These are phyloP conservation scores for Brachyhypopomus occidentalis DNA, from an alignment of 2,113 vertebrate species.

Conservation along the genomic window DNA sequence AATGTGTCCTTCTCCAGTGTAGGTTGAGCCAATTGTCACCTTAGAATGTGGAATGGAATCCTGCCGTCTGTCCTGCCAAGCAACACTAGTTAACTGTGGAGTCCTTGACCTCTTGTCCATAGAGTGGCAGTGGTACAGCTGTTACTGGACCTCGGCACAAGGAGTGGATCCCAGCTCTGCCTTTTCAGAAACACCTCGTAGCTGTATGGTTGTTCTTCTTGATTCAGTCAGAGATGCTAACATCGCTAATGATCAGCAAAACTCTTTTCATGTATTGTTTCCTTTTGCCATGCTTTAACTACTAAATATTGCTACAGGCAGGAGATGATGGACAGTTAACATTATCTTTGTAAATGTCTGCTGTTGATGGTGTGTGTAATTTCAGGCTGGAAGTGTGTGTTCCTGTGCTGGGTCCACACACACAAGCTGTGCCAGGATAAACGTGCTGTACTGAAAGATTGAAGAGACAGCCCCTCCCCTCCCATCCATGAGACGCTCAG, in stretches of 20 bases:
- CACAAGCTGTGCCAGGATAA: constrained; percentile 52
- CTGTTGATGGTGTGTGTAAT: constrained; percentile 51
- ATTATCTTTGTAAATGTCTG: constrained; percentile 24
- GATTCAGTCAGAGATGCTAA: no score
- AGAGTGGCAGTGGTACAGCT: no score
- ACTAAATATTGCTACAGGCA: constrained; percentile 18
- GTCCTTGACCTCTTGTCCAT: no score
- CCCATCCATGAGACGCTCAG: constrained; percentile 56
- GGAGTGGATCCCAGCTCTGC: background rate
- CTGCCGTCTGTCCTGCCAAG: no score
- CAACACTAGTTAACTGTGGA: no score
- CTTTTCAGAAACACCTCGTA: background rate
- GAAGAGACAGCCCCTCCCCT: background rate
- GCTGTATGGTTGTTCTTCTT: no score
- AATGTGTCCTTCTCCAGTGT: no score
- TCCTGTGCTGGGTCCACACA: background rate
- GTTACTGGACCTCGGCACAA: no score
- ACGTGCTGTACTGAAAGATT: constrained; percentile 44
- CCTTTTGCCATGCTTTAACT: background rate
- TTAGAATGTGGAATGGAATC: no score
- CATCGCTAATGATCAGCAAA: no score
- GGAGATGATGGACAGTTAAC: background rate
- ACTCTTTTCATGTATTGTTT: background rate
- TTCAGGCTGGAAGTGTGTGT: constrained; percentile 23
- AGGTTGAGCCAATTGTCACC: no score